Evolutionary conservation across 2,888 invertebrate species (phyloP), one percentile per base, ranked within the genome.

Genomic region (Cephus rjabovi): DNA sequence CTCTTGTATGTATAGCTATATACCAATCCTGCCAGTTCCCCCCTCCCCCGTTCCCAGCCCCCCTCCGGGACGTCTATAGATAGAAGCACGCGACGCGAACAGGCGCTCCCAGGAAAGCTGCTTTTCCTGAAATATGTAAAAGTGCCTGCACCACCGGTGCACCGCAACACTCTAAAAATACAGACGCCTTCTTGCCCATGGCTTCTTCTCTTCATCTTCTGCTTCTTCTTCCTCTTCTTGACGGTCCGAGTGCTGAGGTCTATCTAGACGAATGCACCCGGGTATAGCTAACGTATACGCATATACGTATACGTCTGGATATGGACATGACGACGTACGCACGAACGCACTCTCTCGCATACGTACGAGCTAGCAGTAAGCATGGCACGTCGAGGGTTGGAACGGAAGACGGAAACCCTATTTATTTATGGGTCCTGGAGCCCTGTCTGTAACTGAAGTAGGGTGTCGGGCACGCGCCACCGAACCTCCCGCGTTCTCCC

Each of bases 371-470:
- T 23, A 23, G 23, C 56, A 56, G 56, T 56, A 56, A 23, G 56
- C 56, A 56, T 56, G 56, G 23, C 56, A 71, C 33, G 71, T 31
- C 71, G 76, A 82, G 82, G 40, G 75, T 79, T 84, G 85, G 85
- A 86, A 87, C 87, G 86, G 84, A 89, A 89, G 89, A 89, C 87
- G 89, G 89, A 90, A 90, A 85, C 87, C 88, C 89, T 88, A 89
- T 89, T 91, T 91, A 91, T 91, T 91, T 91, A 90, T 89, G 91
- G 89, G 86, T 86, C 88, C 87, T 87, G 88, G 87, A 82, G 73
- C 80, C 85, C 87, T 87, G 56, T 9, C 56, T 56, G 87, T 87
- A 89, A 89, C 86, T 87, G 85, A 87, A 89, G 88, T 85, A 87
- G 88, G 87, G 86, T 86, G 88, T 85, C 85, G 83, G 87, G 87